These are phyloP conservation scores for Caracal caracal DNA, from an alignment of 2,113 vertebrate genomes.

Conservation along the genomic window DNA sequence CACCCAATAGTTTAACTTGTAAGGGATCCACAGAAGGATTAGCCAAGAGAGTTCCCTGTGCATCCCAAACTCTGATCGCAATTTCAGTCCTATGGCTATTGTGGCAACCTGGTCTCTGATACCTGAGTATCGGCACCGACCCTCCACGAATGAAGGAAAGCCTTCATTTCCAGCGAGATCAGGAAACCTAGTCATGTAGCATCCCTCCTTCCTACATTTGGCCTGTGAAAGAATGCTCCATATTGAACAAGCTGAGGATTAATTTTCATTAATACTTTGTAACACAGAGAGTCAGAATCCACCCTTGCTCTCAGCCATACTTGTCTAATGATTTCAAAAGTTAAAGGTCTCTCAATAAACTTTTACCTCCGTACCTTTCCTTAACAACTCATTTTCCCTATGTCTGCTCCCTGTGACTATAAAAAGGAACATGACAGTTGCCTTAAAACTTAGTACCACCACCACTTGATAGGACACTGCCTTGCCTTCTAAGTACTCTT, in stretches of 20 bases:
- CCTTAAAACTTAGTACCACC: background rate
- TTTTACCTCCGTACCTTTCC: background rate
- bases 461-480: background rate
- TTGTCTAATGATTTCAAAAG: background rate
- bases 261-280: background rate
- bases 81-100: background rate
- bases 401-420: background rate
- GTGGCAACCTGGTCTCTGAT: background rate
- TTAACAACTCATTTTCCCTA: background rate
- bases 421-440: background rate
- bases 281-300: background rate
- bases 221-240: background rate
- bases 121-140: background rate
- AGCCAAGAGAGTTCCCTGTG: background rate
- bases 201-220: background rate
- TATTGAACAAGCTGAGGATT: background rate
- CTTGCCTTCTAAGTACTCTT: background rate
- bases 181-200: background rate
- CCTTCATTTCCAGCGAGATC: background rate
- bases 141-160: background rate
- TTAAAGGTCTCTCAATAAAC: background rate
- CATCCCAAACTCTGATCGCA: background rate
- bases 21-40: background rate
- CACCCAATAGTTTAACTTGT: background rate
- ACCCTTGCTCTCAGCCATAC: background rate